Base-by-base conservation (phyloP, 2,797 vertebrate species). In the Anas georgica region DNA sequence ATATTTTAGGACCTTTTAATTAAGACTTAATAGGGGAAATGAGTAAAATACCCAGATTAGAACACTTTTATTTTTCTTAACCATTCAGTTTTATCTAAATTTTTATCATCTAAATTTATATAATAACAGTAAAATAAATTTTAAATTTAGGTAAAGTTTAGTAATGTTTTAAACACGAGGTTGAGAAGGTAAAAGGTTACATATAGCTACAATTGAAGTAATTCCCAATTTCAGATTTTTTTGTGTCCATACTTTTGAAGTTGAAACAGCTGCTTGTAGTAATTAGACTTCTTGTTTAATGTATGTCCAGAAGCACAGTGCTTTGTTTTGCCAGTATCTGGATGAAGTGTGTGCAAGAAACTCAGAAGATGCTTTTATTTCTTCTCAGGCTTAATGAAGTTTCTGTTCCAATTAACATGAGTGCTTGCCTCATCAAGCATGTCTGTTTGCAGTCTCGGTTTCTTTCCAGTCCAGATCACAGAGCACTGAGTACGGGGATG, bases 361-460 rank as follows among this genome's bases (percentile, higher is more conserved):
- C 18, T 4, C 55, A 28, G 50, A 25, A 2, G 1, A 10, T 15
- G 31, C 76, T 79, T 91, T 59, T 13, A 6, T 37, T 48, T 74
- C 48, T 77, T 64, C 62, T 16, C 6, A 1, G 0, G 23, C 29
- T 66, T 56, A 33, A 37, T 92, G 79, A 78, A 67, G 84, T 82
- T 70, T 78, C 25, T 48, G 50, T 77, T 45, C 11, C 70, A 80
- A 4, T 45, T 29, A 72, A 73, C 7, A 13, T 50, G 79, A 37
- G 68, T 70, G 50, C 18, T 37, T 91, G 41, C 33, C 88, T 84
- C 60, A 21, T 76, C 74, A 64, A 83, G 83, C 83, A 41, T 89
- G 75, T 75, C 92, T 88, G 12, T 35, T 66, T 54, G 23, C 29
- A 3, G 50, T 39, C 86, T 81, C 7, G 0, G 28, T 45, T 81